Base-by-base conservation (phyloP, 2,113 vertebrate genomes). In the Atherinomorus stipes region DNA sequence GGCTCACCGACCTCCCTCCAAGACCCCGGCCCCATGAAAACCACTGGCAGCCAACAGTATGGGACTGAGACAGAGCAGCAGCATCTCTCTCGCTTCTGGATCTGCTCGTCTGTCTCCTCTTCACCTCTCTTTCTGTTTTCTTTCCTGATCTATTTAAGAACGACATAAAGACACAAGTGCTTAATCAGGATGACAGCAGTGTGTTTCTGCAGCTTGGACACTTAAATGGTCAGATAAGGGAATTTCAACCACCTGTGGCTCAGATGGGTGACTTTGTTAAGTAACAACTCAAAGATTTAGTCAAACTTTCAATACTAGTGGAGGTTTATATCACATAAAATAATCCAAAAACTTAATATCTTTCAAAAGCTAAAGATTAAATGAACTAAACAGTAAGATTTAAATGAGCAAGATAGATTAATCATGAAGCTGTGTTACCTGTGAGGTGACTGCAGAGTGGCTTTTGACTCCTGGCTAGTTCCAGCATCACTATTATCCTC, bases 41-140 rank as follows among this genome's bases (percentile, higher is more conserved):
- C 23, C 88, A 93, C 71, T 93, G 92, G 31, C 94, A 80, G 22
- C 91, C 90, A 0, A 86, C 95, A 64, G 89, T 85, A 91, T 91
- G 94, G 84, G 90, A 84, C 50, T 90, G 87, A 51, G 78, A 85
- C 38, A 91, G 56, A 21, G 89, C 72, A 1, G 88, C 85, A 1
- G 87, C 82, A 4, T 92, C 90, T 42, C 89, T 76, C 4, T 91
- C 87, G 0, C 85, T 90, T 67, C 87, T 86, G 0, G 83, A 70
- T 73, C 80, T 81, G 76, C 59, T 78, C 8, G 50, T n/a, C 60
- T 90, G 84, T 31, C 90, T 85, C 74, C 76, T 82, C 52, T 58
- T 80, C 0, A 12, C n/a, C 60, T 89, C 90, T 42, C 71, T 70
- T 22, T 88, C 87, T 15, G 65, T 42, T 74, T 59, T 86, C 34